Evolutionary conservation across 1,140 invertebrate species (phyloP), one percentile per base, ranked within the genome.

Genomic region (Andricus grossulariae): DNA sequence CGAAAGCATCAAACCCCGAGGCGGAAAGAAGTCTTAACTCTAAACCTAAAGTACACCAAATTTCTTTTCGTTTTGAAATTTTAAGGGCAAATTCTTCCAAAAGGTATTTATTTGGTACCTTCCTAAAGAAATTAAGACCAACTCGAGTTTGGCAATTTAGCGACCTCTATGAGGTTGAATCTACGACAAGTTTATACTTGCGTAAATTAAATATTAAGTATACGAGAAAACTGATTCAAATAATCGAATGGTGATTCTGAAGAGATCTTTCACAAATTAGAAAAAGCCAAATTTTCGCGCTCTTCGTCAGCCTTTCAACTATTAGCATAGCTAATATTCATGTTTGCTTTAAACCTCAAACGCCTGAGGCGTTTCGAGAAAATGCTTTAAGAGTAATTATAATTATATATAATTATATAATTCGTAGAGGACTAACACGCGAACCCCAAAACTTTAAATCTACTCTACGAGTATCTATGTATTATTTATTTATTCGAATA

Each of bases 1-100:
- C 1, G 97, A 99, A 90, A 95, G 94, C 75, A 98, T 99, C 78
- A 99, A 99, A 93, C 98, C 98, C 8, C 93, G 97, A 75, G 96
- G 95, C 57, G 93, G 93, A 57, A 93, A 93, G 76, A 94, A 93
- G 83, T 80, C 89, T 13, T 89, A 90, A 72, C 54, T 86, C 6
- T 88, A 91, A 76, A 90, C 90, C 78, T 90, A 87, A 83, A 84
- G 79, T 72, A 82, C 74, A 78, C 39, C 76, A 85, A 86, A 80
- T 80, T 83, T 83, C 25, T 86, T 87, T 79, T 83, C 78, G 82
- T 82, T 81, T 81, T 87, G 84, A 52, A 85, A 83, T 71, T 83
- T 79, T 39, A 84, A 84, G 81, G 72, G 13, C 73, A 85, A 85
- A 85, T 60, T 45, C 18, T 71, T 18, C 32, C 39, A 11, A 79